Conservation (phyloP, 2,888 invertebrate species). For the Heteromyza rotundicornis region DNA sequence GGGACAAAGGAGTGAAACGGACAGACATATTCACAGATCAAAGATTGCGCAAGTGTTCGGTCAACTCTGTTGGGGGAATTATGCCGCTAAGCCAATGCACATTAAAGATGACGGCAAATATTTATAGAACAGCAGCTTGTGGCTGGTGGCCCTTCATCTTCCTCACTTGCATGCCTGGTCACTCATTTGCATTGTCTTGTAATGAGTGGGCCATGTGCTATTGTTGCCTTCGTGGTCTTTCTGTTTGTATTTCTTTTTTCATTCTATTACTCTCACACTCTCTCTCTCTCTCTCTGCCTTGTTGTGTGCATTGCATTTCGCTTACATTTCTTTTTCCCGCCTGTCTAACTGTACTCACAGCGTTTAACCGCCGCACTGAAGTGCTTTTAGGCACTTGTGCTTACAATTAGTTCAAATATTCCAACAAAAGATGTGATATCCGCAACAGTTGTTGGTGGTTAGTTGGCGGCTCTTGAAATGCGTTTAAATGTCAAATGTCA, state of each 20-base stretch:
- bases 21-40: not conserved
- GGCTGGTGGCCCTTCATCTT: too few species aligned
- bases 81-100: not conserved
- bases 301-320: too few species aligned
- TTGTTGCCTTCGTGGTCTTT: too few species aligned
- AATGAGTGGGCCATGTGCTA: too few species aligned
- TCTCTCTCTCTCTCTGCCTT: too few species aligned
- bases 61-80: not conserved
- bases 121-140: not conserved
- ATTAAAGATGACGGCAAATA: slow-evolving; percentile 10
- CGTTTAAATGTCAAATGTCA: too few species aligned
- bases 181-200: too few species aligned
- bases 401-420: not conserved
- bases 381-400: slow-evolving; percentile 15
- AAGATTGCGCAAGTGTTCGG: not conserved
- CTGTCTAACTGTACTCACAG: not conserved
- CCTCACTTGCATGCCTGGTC: too few species aligned
- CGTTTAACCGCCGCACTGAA: slow-evolving; percentile 11
- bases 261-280: too few species aligned
- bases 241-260: too few species aligned
- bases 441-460: not conserved
- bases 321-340: not conserved
- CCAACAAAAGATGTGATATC: not conserved
- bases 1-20: too few species aligned
- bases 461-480: too few species aligned